phyloP scores from a whole-genome alignment of 2,888 invertebrate species.

The Sesamia inferens region DNA sequence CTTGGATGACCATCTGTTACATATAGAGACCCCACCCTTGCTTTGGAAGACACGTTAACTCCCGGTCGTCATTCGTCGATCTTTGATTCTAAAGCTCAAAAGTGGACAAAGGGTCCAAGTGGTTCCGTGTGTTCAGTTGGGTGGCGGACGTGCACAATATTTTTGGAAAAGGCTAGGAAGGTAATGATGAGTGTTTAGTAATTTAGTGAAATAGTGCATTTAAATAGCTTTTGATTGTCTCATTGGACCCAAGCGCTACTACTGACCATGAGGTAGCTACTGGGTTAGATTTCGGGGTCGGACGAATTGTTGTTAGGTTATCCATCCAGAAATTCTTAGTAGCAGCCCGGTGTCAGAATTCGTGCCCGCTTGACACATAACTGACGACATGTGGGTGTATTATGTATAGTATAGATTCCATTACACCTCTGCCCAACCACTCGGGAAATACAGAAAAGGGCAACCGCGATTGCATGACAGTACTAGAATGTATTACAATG shows the following conservation, averaged over 20 bases:
- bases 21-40: not conserved
- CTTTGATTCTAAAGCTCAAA: not conserved
- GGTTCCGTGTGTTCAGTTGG: not conserved
- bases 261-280: too few species aligned
- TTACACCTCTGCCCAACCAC: not conserved
- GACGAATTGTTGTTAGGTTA: too few species aligned
- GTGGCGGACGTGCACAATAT: too few species aligned
- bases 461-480: not conserved
- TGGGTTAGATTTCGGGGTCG: too few species aligned
- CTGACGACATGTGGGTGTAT: not conserved
- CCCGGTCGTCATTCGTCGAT: not conserved
- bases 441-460: not conserved
- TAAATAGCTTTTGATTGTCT: too few species aligned
- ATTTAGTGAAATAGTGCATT: too few species aligned
- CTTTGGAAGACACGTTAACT: not conserved
- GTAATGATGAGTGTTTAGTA: too few species aligned
- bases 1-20: not conserved
- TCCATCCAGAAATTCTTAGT: too few species aligned
- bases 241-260: too few species aligned
- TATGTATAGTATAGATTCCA: too few species aligned
- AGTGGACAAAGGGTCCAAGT: not conserved
- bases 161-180: not conserved
- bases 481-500: too few species aligned
- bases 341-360: not conserved
- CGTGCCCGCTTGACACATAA: not conserved